Evolutionary conservation across 92 coral and sea anemone species (phyloP).

Genomic region (Zoanthus solanderi): DNA sequence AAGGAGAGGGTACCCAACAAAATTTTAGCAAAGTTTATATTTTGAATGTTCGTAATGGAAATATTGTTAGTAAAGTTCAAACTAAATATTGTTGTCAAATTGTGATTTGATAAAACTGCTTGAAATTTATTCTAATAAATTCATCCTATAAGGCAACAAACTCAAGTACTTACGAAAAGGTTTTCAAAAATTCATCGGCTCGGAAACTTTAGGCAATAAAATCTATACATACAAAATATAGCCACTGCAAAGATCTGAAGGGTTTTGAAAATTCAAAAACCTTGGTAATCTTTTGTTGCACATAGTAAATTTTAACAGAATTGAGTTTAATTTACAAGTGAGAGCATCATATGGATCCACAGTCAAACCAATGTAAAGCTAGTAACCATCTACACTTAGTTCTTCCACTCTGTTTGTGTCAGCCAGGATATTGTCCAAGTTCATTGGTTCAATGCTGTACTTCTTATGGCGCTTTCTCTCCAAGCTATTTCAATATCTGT

Average conservation of each 20-base stretch:
- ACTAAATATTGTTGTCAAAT: too few relatives aligned
- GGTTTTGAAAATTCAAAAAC: not conserved
- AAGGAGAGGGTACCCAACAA: too few relatives aligned
- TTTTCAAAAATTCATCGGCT: too few relatives aligned
- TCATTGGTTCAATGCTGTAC: conserved; percentile 35
- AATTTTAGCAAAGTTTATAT: too few relatives aligned
- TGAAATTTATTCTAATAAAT: too few relatives aligned
- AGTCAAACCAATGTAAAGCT: not conserved
- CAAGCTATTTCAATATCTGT: conserved; percentile 19
- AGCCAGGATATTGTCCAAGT: conserved; percentile 27
- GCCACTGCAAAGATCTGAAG: not conserved
- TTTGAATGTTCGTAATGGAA: too few relatives aligned
- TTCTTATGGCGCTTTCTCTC: conserved; percentile 40
- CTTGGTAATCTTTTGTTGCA: not conserved
- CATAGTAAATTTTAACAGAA: not conserved
- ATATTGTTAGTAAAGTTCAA: too few relatives aligned
- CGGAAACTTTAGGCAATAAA: too few relatives aligned
- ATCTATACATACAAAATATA: not conserved
- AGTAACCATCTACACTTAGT: conserved; percentile 40
- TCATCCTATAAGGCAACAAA: too few relatives aligned
- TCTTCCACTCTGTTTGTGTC: conserved; percentile 29
- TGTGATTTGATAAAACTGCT: too few relatives aligned
- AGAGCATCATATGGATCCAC: not conserved
- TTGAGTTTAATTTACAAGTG: not conserved
- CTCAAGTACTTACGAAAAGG: too few relatives aligned